Percentiles rank a stretch among this genome's conserved stretches.
These are phyloP conservation scores for Stictonetta naevosa DNA, from an alignment of 2,113 vertebrate species.

Conservation along the genomic window DNA sequence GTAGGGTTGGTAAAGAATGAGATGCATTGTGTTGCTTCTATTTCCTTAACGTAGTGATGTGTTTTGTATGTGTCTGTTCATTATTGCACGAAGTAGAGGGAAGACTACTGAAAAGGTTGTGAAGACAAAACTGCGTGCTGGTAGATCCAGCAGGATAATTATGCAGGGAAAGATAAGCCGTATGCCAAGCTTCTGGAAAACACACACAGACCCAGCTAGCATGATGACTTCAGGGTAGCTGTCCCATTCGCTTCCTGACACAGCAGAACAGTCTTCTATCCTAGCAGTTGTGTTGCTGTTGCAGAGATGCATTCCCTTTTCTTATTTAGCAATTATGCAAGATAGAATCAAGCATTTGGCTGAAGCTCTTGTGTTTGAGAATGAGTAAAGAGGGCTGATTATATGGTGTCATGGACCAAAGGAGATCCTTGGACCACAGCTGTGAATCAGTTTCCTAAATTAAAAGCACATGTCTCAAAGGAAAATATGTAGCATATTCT, in stretches of 20 bases:
- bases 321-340: not conserved
- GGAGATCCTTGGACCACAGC: not conserved
- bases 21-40: not conserved
- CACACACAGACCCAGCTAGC: not conserved
- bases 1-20: not conserved
- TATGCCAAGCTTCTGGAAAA: not conserved
- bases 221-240: not conserved
- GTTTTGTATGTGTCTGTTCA: not conserved
- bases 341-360: not conserved
- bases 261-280: not conserved
- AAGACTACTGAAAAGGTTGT: not conserved
- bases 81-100: not conserved
- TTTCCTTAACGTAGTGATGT: not conserved
- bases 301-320: not conserved
- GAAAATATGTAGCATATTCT: not conserved
- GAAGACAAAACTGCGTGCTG: not conserved
- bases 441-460: conserved; percentile 47
- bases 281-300: not conserved
- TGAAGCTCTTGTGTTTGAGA: not conserved
- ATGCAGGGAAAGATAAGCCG: not conserved
- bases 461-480: conserved; percentile 2
- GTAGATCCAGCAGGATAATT: not conserved
- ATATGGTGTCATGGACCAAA: not conserved
- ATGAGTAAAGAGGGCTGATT: not conserved
- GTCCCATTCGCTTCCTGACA: not conserved